These are phyloP conservation scores for Geothlypis trichas DNA, from an alignment of 2,113 vertebrate genomes.

Conservation along the genomic window DNA sequence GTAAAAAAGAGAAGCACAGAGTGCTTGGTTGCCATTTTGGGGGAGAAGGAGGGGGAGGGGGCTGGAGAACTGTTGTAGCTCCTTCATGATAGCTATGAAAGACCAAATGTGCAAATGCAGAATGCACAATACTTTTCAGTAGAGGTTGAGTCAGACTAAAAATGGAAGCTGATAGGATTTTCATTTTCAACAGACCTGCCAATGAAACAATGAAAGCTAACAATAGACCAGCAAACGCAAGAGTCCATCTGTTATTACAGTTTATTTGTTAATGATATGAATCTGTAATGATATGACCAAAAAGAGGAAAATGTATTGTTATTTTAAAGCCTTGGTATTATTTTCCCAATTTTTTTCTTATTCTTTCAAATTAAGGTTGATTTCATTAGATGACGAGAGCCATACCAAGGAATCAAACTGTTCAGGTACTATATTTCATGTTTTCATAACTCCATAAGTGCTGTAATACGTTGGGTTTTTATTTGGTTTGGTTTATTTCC, in stretches of 20 bases:
- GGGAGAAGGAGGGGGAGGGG: neutral
- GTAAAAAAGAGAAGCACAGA: neutral
- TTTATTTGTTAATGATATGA: neutral
- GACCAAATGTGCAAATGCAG: neutral
- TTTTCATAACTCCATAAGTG: neutral
- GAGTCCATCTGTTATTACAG: neutral
- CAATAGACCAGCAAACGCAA: neutral
- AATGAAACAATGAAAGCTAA: neutral
- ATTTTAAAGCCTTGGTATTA: neutral
- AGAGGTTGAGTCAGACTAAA: neutral
- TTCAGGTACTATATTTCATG: slow-evolving; percentile 75
- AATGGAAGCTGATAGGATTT: neutral
- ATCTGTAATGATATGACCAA: neutral
- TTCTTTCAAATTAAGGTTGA: slow-evolving; percentile 79
- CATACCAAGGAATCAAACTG: slow-evolving; percentile 61
- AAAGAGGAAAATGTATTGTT: neutral
- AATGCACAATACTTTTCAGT: neutral
- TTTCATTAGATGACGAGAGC: slow-evolving; percentile 84
- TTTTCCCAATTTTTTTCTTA: neutral
- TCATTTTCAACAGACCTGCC: neutral
- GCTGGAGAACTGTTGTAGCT: neutral
- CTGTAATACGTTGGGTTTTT: neutral
- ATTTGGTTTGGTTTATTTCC: neutral
- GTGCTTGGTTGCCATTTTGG: neutral
- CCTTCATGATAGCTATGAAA: neutral